Evolutionary conservation across 2,797 vertebrate species (phyloP).

Genomic region (Sebastes aleutianus): DNA sequence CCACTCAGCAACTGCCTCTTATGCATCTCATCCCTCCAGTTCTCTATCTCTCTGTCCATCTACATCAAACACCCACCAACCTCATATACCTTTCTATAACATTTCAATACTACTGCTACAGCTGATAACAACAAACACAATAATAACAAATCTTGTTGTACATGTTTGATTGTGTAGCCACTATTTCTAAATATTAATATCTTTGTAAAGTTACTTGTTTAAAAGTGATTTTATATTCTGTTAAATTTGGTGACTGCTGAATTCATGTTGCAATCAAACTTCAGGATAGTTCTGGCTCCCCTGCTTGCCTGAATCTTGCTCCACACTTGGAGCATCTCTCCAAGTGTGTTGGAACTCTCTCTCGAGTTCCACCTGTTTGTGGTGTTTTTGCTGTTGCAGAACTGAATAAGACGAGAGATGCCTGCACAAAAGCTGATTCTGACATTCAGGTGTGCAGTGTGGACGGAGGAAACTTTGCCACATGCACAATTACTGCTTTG

Average conservation of each 20-base stretch:
- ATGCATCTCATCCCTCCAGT: conserved; percentile 47
- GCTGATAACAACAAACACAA: neutral
- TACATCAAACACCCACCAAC: conserved; percentile 28
- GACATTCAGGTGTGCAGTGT: too few relatives aligned
- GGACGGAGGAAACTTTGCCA: too few relatives aligned
- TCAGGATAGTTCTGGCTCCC: neutral
- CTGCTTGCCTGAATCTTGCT: neutral
- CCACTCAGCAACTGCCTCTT: conserved; percentile 54
- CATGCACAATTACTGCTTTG: too few relatives aligned
- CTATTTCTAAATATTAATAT: neutral
- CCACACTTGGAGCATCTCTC: neutral
- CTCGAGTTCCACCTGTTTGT: neutral
- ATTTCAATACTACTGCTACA: neutral
- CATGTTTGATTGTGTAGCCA: neutral
- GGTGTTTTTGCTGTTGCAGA: neutral
- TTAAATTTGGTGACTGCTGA: neutral
- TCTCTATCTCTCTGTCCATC: conserved; percentile 18
- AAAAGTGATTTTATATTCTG: neutral
- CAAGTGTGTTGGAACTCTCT: too few relatives aligned
- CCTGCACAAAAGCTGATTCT: neutral
- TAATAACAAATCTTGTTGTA: neutral
- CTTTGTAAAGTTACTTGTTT: neutral
- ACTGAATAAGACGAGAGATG: neutral
- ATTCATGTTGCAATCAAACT: neutral
- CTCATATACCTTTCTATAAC: neutral